Evolutionary conservation across 2,113 vertebrate genomes (phyloP), one percentile per base, ranked within the genome.

Genomic region (Halichoerus grypus): DNA sequence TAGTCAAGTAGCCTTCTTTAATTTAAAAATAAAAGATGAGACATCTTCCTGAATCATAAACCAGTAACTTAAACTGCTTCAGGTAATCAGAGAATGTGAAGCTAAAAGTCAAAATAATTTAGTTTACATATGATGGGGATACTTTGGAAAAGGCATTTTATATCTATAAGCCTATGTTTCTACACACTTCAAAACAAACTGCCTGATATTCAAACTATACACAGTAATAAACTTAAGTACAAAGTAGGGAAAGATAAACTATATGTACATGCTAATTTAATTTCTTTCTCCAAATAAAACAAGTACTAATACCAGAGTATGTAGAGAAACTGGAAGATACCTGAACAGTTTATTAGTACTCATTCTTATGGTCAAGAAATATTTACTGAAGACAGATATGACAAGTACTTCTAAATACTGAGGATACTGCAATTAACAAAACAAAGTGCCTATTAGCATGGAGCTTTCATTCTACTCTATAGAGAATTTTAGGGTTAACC

Each of bases 101-200:
- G 93, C n/a, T 77, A 92, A 76, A 94, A 88, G 57, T 33, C 24
- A 83, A 94, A 82, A 81, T 81, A 95, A 93, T 82, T 94, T 69
- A 93, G n/a, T 93, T 91, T 87, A 88, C 5, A 93, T 79, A 39
- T 92, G 36, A 92, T 55, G 13, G n/a, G 36, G 33, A 74, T 6
- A 91, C 9, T 57, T 57, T 93, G 53, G 21, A 95, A 36, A 89
- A 92, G 16, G 21, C 14, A 84, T 95, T 91, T 85, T 94, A 28
- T n/a, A 86, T 55, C 7, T 82, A 79, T 8, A 95, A 77, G 13
- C 26, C 7, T 89, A 53, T 33, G 22, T 95, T 74, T 74, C 91
- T 74, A 31, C 19, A 95, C 18, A 95, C 88, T 89, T 55, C 67
- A 92, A 93, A 93, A 93, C 42, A 84, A 94, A 51, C 36, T 76